phyloP scores from a whole-genome alignment of 92 coral and sea anemone species.

The Porites lobata region DNA sequence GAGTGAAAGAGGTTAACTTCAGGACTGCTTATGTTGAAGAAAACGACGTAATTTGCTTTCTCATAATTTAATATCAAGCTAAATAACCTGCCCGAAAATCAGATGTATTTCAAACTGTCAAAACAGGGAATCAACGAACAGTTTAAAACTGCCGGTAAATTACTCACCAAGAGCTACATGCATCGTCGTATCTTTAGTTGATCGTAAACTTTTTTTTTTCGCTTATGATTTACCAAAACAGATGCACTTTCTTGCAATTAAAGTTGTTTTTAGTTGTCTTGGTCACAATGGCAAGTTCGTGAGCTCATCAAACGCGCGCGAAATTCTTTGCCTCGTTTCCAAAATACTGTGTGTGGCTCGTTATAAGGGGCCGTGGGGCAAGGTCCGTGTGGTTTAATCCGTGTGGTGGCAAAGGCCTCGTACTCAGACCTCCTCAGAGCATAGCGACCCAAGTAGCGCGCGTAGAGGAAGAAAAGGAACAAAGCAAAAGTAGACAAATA shows the following conservation, averaged over 20 bases:
- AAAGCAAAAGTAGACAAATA: too few species aligned
- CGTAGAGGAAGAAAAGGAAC: too few species aligned
- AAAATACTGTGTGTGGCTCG: neutral
- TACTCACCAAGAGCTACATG: slow-evolving; percentile 12
- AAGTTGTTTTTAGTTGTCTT: neutral
- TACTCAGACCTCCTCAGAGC: too few species aligned
- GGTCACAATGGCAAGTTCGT: neutral
- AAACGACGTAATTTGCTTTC: too few species aligned
- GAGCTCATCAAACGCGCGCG: slow-evolving; percentile 43
- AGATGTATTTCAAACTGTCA: neutral
- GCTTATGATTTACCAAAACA: neutral
- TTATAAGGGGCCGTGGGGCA: neutral
- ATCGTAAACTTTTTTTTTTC: neutral
- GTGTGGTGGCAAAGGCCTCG: too few species aligned
- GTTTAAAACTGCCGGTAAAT: neutral
- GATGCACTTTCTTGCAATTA: neutral
- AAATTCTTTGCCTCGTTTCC: slow-evolving; percentile 38
- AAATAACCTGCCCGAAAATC: neutral
- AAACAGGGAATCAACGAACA: neutral
- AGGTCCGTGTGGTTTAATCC: too few species aligned
- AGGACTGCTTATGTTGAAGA: too few species aligned
- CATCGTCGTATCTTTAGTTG: neutral
- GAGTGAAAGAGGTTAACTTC: neutral
- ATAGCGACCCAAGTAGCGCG: too few species aligned
- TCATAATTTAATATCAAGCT: too few species aligned